Evolutionary conservation across 2,888 invertebrate species (phyloP).

Genomic region (Brachycybe producta): DNA sequence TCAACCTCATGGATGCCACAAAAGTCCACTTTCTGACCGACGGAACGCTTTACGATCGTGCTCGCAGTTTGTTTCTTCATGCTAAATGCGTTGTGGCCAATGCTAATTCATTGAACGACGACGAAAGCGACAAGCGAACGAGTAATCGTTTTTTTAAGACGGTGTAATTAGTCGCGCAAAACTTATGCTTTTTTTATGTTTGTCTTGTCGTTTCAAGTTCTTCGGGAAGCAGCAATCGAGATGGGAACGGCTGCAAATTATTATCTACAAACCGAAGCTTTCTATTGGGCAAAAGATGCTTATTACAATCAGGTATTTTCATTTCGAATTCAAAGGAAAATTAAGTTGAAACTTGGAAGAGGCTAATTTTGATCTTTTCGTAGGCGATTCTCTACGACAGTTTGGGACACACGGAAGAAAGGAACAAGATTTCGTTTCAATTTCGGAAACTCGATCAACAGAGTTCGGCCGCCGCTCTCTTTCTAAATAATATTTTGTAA

Average conservation of each 20-base stretch:
- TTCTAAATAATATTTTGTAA: no score
- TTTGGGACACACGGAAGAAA: constrained; percentile 51
- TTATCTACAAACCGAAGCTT: constrained; percentile 62
- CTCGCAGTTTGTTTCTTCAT: constrained; percentile 58
- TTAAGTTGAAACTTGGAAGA: neutral
- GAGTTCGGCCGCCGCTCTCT: no score
- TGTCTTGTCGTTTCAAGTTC: constrained; percentile 42
- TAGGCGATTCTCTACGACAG: constrained; percentile 62
- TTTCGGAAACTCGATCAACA: constrained; percentile 64
- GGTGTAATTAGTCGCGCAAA: constrained; percentile 35
- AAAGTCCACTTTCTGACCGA: constrained; percentile 61
- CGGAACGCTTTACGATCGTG: constrained; percentile 67
- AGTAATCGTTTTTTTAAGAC: constrained; percentile 35
- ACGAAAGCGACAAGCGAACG: neutral
- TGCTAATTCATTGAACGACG: neutral
- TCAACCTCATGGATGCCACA: constrained; percentile 53
- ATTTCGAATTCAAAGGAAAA: neutral
- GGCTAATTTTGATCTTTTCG: neutral
- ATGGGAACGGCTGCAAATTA: constrained; percentile 46
- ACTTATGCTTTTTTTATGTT: constrained; percentile 43
- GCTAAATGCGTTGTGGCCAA: constrained; percentile 55
- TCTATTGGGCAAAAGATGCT: constrained; percentile 57
- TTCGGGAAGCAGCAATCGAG: neutral
- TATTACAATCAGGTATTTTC: constrained; percentile 44
- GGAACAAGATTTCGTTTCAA: constrained; percentile 70